Evolutionary conservation across 2,113 vertebrate genomes (phyloP).

Genomic region (Callaeas wilsoni): DNA sequence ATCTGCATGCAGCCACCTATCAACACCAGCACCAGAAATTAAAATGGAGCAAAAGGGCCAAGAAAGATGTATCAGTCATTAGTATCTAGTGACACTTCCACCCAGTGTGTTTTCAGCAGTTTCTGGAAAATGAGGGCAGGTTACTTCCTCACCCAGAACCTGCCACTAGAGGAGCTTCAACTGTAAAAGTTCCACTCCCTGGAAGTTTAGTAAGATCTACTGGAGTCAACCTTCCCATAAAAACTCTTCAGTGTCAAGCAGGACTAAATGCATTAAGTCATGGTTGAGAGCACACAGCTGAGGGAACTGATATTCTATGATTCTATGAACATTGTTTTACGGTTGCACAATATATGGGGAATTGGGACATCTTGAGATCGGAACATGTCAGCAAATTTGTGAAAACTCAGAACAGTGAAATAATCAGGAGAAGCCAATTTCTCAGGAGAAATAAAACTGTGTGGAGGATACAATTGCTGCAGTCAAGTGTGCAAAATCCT

Average conservation of each 20-base stretch:
- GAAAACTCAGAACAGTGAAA: neutral
- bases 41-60: neutral
- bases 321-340: neutral
- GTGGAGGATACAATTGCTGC: neutral
- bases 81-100: neutral
- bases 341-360: neutral
- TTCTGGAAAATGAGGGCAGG: neutral
- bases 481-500: neutral
- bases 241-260: neutral
- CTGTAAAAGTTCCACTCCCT: neutral
- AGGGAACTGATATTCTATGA: neutral
- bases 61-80: neutral
- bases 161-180: neutral
- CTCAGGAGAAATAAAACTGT: neutral
- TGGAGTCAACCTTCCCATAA: neutral
- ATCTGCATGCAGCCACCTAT: neutral
- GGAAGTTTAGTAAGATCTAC: neutral
- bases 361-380: neutral
- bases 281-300: neutral
- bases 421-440: neutral
- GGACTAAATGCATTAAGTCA: neutral
- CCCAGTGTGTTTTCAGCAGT: neutral
- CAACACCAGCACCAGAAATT: neutral
- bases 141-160: neutral
- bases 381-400: neutral